phyloP scores from a whole-genome alignment of 2,113 vertebrate genomes.

The Dipodomys ordii region DNA sequence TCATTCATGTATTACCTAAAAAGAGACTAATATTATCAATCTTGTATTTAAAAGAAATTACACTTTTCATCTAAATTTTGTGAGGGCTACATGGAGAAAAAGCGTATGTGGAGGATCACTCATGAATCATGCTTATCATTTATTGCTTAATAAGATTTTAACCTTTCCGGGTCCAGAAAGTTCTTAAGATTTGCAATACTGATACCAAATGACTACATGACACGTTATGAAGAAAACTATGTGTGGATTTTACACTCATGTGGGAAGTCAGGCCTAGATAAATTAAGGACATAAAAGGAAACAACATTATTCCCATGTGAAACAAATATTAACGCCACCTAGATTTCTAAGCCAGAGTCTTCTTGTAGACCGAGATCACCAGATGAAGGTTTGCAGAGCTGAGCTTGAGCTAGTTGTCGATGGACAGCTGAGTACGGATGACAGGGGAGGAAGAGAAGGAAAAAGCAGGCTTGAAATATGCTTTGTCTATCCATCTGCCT shows the following conservation, averaged over 20 bases:
- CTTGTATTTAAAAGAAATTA: neutral
- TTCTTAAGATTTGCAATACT: neutral
- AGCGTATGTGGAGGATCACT: neutral
- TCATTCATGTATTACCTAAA: neutral
- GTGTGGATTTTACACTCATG: neutral
- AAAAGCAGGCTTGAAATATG: neutral
- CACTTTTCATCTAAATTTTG: neutral
- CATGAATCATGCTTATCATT: neutral
- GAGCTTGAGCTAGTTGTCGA: neutral
- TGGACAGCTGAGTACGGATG: slow-evolving; percentile 14
- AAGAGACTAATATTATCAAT: neutral
- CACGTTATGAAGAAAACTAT: neutral
- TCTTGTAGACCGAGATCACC: neutral
- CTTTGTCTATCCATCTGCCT: neutral
- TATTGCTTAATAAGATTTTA: neutral
- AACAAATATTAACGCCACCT: neutral
- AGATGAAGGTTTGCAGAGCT: neutral
- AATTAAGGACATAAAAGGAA: neutral
- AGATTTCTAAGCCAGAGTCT: neutral
- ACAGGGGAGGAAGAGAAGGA: neutral
- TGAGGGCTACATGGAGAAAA: neutral
- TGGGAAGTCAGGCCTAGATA: neutral
- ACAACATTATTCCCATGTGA: neutral
- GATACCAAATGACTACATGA: neutral
- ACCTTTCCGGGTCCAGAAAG: neutral